Percentiles rank a stretch among this genome's conserved stretches.
These are phyloP conservation scores for Polyommatus icarus DNA, from an alignment of 2,888 invertebrate species.

Conservation along the genomic window DNA sequence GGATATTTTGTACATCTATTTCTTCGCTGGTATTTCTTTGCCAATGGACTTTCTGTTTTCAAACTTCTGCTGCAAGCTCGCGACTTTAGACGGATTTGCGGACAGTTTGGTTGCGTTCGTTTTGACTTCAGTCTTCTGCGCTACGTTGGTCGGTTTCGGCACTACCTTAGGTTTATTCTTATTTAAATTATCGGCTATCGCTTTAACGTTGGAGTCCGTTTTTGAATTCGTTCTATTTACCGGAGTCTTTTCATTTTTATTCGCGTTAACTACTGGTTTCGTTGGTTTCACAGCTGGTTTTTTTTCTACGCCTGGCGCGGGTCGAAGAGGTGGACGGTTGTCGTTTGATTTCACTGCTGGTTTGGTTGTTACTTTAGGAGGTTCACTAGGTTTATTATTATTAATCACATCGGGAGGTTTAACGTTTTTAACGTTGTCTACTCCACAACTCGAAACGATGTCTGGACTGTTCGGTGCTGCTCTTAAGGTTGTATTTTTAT, in stretches of 20 bases:
- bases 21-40: constrained; percentile 66
- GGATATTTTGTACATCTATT: constrained; percentile 45
- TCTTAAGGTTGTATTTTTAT: constrained; percentile 58
- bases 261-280: constrained; percentile 58
- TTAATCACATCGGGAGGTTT: constrained; percentile 84
- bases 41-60: constrained; percentile 81
- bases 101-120: constrained; percentile 70
- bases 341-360: constrained; percentile 68
- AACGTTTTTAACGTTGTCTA: constrained; percentile 68
- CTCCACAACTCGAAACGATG: constrained; percentile 85
- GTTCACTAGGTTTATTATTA: constrained; percentile 62
- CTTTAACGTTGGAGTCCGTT: constrained; percentile 67
- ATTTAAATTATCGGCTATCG: constrained; percentile 71
- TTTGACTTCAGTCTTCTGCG: constrained; percentile 62
- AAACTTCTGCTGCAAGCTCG: constrained; percentile 89
- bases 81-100: constrained; percentile 85
- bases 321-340: constrained; percentile 64
- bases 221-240: constrained; percentile 62
- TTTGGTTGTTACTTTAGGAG: constrained; percentile 72
- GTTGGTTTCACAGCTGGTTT: constrained; percentile 59
- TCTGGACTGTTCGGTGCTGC: constrained; percentile 83
- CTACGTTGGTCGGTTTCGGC: constrained; percentile 62
- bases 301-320: constrained; percentile 65
- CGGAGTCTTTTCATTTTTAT: constrained; percentile 60
- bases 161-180: constrained; percentile 75